phyloP scores from a whole-genome alignment of 92 coral and sea anemone species.

The Porites divaricata region DNA sequence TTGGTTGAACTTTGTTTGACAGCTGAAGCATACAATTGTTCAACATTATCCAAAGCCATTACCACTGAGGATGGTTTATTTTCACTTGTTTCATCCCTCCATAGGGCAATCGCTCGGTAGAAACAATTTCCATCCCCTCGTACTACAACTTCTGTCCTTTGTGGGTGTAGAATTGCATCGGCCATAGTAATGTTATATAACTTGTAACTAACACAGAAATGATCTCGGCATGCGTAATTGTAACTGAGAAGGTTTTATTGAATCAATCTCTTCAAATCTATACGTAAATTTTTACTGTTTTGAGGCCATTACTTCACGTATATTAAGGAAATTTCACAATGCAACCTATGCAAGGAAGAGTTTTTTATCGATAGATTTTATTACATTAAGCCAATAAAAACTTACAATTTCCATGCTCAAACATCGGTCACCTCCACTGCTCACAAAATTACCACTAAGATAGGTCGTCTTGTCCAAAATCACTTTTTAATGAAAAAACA shows the following conservation, averaged over 20 bases:
- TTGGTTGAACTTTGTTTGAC: background rate
- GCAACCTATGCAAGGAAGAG: too few relatives aligned
- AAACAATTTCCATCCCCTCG: constrained; percentile 56
- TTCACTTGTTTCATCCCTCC: constrained; percentile 45
- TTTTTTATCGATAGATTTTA: too few relatives aligned
- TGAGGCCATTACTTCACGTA: too few relatives aligned
- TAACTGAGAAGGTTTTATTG: constrained; percentile 14
- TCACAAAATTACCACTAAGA: too few relatives aligned
- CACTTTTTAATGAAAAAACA: too few relatives aligned
- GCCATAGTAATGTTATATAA: background rate
- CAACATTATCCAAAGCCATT: constrained; percentile 11
- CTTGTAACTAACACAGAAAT: background rate
- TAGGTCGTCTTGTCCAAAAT: too few relatives aligned
- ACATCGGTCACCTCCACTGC: too few relatives aligned
- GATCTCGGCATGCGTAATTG: background rate
- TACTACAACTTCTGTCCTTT: constrained; percentile 33
- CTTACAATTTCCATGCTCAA: too few relatives aligned
- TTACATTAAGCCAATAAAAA: too few relatives aligned
- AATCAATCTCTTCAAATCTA: background rate
- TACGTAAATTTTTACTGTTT: too few relatives aligned
- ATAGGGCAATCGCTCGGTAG: constrained; percentile 51
- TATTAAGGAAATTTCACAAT: too few relatives aligned
- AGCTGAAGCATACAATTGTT: too few relatives aligned
- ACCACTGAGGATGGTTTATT: constrained; percentile 30
- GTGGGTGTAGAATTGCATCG: constrained; percentile 18